A percentile compares a stretch with the other conserved stretches of the same genome.
Evolutionary conservation across 2,797 vertebrate genomes (phyloP).

Genomic region (Takifugu rubripes): DNA sequence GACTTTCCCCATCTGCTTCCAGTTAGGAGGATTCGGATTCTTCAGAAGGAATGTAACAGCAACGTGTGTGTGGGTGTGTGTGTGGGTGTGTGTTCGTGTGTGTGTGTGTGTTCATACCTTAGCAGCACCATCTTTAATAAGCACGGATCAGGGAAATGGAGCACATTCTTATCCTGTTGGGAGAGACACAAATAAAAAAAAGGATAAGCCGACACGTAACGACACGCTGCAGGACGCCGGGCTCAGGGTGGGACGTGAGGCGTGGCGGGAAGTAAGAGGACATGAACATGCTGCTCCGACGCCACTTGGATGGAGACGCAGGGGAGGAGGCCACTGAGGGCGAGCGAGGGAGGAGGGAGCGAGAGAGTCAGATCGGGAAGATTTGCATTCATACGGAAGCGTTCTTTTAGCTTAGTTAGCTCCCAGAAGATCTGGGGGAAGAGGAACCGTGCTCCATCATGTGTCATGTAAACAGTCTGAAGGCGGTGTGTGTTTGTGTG

Average conservation of each 20-base stretch:
- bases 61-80: background rate
- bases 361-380: constrained; percentile 19
- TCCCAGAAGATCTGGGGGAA: too few relatives aligned
- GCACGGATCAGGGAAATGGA: constrained; percentile 14
- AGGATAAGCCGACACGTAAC: constrained; percentile 1
- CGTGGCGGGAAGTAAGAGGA: constrained; percentile 66
- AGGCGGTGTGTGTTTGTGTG: too few relatives aligned
- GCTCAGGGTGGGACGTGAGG: constrained; percentile 39
- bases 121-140: constrained; percentile 46
- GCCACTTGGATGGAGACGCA: constrained; percentile 52
- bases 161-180: constrained; percentile 48
- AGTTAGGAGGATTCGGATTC: constrained; percentile 51
- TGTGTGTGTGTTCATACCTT: constrained; percentile 54
- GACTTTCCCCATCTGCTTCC: constrained; percentile 68
- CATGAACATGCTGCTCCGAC: constrained; percentile 64
- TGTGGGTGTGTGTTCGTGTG: constrained; percentile 11
- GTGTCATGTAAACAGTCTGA: too few relatives aligned
- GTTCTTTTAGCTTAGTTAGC: background rate
- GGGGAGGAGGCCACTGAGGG: constrained; percentile 41
- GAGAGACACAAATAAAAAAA: constrained; percentile 12
- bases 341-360: constrained; percentile 10
- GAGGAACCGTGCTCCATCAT: background rate
- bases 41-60: constrained; percentile 50
- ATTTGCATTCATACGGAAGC: background rate
- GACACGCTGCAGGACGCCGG: constrained; percentile 30